Evolutionary conservation across 2,888 invertebrate genomes (phyloP).

Genomic region (Trachelus iudaicus): DNA sequence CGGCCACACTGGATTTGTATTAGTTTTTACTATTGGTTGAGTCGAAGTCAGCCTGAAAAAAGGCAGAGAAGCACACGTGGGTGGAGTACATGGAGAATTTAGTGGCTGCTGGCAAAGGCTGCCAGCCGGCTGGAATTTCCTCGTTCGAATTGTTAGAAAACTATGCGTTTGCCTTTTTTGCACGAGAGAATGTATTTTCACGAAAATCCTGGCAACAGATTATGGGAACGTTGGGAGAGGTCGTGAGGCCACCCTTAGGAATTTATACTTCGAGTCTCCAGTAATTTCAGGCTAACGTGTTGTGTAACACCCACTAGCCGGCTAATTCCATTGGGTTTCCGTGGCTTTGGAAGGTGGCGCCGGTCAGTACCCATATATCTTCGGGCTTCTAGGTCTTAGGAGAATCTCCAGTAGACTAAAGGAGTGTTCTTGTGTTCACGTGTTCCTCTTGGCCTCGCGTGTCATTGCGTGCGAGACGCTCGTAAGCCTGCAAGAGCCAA

Average conservation of each 20-base stretch:
- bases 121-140: not conserved
- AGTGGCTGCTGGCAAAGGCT: no score
- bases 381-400: no score
- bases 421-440: not conserved
- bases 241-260: not conserved
- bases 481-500: constrained; percentile 46
- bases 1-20: no score
- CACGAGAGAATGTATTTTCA: not conserved
- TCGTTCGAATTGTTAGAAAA: constrained; percentile 43
- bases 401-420: no score
- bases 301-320: no score
- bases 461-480: constrained; percentile 49
- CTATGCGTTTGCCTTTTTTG: constrained; percentile 34
- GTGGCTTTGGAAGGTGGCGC: no score
- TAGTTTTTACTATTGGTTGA: no score
- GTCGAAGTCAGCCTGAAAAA: no score
- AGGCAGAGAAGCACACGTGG: no score
- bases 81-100: no score
- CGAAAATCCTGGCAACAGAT: constrained; percentile 11
- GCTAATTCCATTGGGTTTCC: no score
- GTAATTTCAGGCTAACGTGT: not conserved
- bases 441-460: constrained; percentile 1
- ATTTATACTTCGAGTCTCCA: constrained; percentile 10
- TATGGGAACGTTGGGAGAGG: constrained; percentile 4
- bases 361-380: no score